Evolutionary conservation across 2,888 invertebrate species (phyloP).

Genomic region (Notodonta ziczac): DNA sequence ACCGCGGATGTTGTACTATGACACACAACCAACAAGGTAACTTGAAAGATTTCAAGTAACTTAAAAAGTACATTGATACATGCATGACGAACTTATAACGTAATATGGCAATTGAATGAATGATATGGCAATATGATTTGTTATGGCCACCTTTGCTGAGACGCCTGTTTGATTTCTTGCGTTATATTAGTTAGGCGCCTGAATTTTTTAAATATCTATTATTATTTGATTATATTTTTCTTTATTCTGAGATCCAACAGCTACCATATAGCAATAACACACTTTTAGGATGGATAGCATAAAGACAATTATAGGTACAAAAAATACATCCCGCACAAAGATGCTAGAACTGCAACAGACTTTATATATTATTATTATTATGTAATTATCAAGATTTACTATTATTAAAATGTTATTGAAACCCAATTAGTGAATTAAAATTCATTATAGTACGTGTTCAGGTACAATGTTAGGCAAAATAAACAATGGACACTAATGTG

Average conservation of each 20-base stretch:
- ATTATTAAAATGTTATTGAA: background rate
- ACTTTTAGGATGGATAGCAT: too few species aligned
- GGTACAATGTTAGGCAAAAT: background rate
- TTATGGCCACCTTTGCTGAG: background rate
- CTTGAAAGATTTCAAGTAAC: slow-evolving; percentile 44
- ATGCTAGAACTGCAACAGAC: background rate
- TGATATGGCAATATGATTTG: background rate
- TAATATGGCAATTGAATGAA: background rate
- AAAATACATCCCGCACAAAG: too few species aligned
- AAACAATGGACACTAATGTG: background rate
- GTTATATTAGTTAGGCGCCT: too few species aligned
- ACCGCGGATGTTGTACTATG: slow-evolving; percentile 31
- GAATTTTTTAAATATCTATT: too few species aligned
- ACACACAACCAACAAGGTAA: slow-evolving; percentile 24
- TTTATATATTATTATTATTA: background rate
- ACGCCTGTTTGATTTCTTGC: too few species aligned
- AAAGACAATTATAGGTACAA: too few species aligned
- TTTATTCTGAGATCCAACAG: too few species aligned
- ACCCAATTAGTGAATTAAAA: background rate
- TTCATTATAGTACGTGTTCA: background rate
- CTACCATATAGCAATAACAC: too few species aligned
- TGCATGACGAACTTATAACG: slow-evolving; percentile 4
- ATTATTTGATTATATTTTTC: too few species aligned
- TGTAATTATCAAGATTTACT: background rate
- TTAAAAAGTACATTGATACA: slow-evolving; percentile 53